These are phyloP conservation scores for Lindbergichthys nudifrons DNA, from an alignment of 2,797 vertebrate genomes.

Conservation along the genomic window DNA sequence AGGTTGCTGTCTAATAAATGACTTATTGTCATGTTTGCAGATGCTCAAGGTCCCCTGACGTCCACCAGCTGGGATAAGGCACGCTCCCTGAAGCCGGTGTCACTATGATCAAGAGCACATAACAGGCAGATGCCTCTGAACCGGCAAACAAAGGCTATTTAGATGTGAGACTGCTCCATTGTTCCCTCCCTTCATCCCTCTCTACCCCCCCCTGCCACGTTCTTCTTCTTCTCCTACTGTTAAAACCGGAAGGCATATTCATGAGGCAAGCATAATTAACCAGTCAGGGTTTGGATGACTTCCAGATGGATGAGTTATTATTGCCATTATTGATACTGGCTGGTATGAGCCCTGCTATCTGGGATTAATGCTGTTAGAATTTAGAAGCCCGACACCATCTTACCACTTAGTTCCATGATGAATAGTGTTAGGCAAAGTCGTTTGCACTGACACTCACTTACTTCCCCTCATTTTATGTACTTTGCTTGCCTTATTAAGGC, in stretches of 20 bases:
- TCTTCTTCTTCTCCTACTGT: conserved; percentile 65
- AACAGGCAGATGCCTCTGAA: conserved; percentile 58
- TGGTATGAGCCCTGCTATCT: conserved; percentile 79
- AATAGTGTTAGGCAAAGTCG: conserved; percentile 82
- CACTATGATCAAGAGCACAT: conserved; percentile 62
- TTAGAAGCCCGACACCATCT: conserved; percentile 82
- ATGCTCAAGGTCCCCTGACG: conserved; percentile 71
- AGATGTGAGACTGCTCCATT: conserved; percentile 50
- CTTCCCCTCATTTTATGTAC: conserved; percentile 82
- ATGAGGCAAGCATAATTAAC: conserved; percentile 84
- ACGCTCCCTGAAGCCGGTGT: conserved; percentile 52
- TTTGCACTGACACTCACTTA: conserved; percentile 83
- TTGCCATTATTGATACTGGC: conserved; percentile 85
- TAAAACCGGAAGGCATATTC: conserved; percentile 80
- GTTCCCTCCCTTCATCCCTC: conserved; percentile 48
- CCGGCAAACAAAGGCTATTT: conserved; percentile 55
- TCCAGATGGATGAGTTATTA: conserved; percentile 86
- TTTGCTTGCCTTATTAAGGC: conserved; percentile 83
- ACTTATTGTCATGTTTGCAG: conserved; percentile 78
- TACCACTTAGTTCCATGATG: conserved; percentile 85
- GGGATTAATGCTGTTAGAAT: conserved; percentile 86
- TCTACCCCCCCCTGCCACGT: conserved; percentile 45
- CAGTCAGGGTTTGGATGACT: conserved; percentile 78
- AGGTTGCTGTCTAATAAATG: conserved; percentile 79
- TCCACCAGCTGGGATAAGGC: conserved; percentile 55